A percentile compares a stretch with the other conserved stretches of the same genome.
Evolutionary conservation across 2,888 invertebrate species (phyloP).

Genomic region (Metallyticus violacea): DNA sequence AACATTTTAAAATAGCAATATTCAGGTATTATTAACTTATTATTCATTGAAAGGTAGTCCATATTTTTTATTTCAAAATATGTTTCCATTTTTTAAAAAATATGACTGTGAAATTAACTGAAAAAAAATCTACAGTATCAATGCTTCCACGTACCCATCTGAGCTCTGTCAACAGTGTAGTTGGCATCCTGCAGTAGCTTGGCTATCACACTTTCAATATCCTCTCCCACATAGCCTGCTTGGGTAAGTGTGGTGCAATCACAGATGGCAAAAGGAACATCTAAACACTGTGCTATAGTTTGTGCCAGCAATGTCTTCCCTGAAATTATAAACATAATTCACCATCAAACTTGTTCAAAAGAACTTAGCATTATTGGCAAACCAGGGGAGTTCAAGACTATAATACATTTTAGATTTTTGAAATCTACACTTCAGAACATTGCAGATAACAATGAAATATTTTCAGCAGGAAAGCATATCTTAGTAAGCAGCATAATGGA

Average conservation of each 20-base stretch:
- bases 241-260: slow-evolving; percentile 96
- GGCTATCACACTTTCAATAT: slow-evolving; percentile 97
- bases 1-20: too few species aligned
- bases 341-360: not conserved
- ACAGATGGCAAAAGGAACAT: slow-evolving; percentile 98
- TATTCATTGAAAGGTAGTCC: too few species aligned
- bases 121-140: too few species aligned
- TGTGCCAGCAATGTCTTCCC: slow-evolving; percentile 97
- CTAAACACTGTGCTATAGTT: slow-evolving; percentile 94
- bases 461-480: too few species aligned
- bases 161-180: slow-evolving; percentile 95
- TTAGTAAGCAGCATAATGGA: too few species aligned
- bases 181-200: slow-evolving; percentile 95
- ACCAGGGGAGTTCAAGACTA: not conserved
- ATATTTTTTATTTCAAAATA: too few species aligned
- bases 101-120: too few species aligned
- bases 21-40: too few species aligned
- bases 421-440: too few species aligned
- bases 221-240: slow-evolving; percentile 99
- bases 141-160: slow-evolving; percentile 59
- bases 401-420: not conserved
- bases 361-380: too few species aligned
- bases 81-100: too few species aligned
- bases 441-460: too few species aligned
- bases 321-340: slow-evolving; percentile 47